Base-by-base conservation (phyloP, 1,140 invertebrate genomes). In the Drosophila obscura region DNA sequence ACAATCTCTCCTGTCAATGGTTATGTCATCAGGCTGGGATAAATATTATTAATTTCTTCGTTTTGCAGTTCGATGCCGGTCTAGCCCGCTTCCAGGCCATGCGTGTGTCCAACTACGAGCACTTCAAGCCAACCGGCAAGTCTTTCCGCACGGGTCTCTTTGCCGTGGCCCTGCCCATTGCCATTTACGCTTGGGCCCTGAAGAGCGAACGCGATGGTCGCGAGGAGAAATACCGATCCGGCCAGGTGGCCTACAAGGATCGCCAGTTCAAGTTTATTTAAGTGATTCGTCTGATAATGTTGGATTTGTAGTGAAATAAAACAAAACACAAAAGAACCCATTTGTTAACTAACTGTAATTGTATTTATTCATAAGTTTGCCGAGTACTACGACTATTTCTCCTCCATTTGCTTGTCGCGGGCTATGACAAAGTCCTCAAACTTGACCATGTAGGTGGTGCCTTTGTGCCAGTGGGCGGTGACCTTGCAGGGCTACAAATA, bases 381-480 rank as follows among this genome's bases (percentile, higher is more conserved):
- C 46, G 53, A 48, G 46, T 15, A 41, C n/a, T 60, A 50, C 19
- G 45, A n/a, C 63, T 89, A 81, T 92, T 96, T 94, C 58, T 98
- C 97, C 93, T 98, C 97, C 49, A 98, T 92, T 82, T 97, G 95
- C 92, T 98, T 99, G 90, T 99, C 98, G 88, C 98, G 94, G 1
- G 95, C 93, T 67, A 99, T 97, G 44, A 99, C 98, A 63, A 95
- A 94, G 90, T 99, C 97, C 83, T 99, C 98, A 93, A 99, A 99
- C 92, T 99, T 98, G 15, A 99, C 97, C 96, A 99, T 98, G 88
- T 99, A 99, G 1, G 99, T 99, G 16, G 98, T 99, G 67, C 98
- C 99, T 93, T 99, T 99, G 92, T 99, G 98, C 98, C 98, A 99
- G 92, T 99, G 98, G 2, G 98, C 97, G 5, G 97, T 97, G 1